phyloP scores from a whole-genome alignment of 2,888 invertebrate species.

The Cheilosia pagana region DNA sequence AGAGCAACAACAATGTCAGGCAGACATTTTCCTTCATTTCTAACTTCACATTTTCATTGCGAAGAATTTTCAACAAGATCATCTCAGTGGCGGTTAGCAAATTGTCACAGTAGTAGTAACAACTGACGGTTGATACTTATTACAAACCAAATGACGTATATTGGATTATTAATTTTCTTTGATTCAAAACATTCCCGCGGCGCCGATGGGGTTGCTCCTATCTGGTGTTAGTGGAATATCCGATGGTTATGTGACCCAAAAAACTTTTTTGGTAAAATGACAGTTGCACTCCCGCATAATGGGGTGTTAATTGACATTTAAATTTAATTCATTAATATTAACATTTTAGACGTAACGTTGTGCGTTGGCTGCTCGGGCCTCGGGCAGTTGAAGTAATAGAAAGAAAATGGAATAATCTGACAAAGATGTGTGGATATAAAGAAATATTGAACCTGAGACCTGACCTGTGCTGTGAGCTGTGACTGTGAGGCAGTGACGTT shows the following conservation, averaged over 20 bases:
- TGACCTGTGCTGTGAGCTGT: no score
- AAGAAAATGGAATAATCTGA: no score
- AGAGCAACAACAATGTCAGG: conserved; percentile 38
- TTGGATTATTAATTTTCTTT: conserved; percentile 79
- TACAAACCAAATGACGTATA: conserved; percentile 81
- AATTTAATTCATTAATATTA: no score
- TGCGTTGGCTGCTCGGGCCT: no score
- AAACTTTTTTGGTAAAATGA: conserved; percentile 19
- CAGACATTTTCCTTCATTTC: conserved; percentile 15
- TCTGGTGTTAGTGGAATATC: conserved; percentile 81
- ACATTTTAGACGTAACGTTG: no score
- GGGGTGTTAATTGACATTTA: not conserved
- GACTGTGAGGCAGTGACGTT: no score
- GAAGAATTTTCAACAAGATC: not conserved
- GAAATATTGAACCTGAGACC: no score
- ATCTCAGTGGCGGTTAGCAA: not conserved
- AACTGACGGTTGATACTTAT: conserved; percentile 82
- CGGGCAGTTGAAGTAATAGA: no score
- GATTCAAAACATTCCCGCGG: conserved; percentile 81
- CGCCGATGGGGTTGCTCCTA: conserved; percentile 82
- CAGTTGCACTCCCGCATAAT: conserved; percentile 8
- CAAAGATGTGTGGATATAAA: no score
- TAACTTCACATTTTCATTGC: conserved; percentile 78
- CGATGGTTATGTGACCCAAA: conserved; percentile 80
- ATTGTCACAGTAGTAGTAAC: conserved; percentile 81